Evolutionary conservation across 2,113 vertebrate genomes (phyloP).

Genomic region (Trematomus loennbergii): DNA sequence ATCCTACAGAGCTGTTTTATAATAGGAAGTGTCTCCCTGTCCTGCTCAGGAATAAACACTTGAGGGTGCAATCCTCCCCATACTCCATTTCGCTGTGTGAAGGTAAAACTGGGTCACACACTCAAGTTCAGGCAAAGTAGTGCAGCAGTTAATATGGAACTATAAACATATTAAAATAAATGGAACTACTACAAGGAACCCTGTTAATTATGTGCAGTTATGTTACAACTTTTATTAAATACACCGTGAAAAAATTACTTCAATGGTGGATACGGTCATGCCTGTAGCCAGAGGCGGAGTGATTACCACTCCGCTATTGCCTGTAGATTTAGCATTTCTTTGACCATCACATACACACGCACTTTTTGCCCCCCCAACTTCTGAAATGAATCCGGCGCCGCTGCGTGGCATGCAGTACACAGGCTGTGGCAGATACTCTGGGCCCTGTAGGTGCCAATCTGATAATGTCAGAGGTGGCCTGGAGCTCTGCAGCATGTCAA

Average conservation of each 20-base stretch:
- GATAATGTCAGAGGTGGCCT: conserved; percentile 41
- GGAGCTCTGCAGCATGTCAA: background rate
- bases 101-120: conserved; percentile 34
- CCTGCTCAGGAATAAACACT: conserved; percentile 8
- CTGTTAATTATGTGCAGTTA: too few relatives aligned
- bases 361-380: too few relatives aligned
- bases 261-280: too few relatives aligned
- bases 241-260: too few relatives aligned
- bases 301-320: too few relatives aligned
- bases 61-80: conserved; percentile 17
- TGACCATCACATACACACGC: too few relatives aligned
- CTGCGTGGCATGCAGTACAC: conserved; percentile 4
- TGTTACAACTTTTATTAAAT: too few relatives aligned
- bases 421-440: background rate
- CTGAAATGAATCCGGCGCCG: too few relatives aligned
- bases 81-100: background rate
- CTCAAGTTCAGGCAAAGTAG: conserved; percentile 15
- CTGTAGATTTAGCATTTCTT: too few relatives aligned
- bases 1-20: background rate
- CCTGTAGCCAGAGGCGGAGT: too few relatives aligned
- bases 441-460: conserved; percentile 6
- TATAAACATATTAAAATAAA: too few relatives aligned
- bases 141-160: conserved; percentile 18
- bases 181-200: too few relatives aligned
- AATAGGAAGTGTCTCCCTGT: background rate